Percentiles rank a stretch among this genome's conserved stretches.
Evolutionary conservation across 2,888 invertebrate species (phyloP).

Genomic region (Gibbula magus): DNA sequence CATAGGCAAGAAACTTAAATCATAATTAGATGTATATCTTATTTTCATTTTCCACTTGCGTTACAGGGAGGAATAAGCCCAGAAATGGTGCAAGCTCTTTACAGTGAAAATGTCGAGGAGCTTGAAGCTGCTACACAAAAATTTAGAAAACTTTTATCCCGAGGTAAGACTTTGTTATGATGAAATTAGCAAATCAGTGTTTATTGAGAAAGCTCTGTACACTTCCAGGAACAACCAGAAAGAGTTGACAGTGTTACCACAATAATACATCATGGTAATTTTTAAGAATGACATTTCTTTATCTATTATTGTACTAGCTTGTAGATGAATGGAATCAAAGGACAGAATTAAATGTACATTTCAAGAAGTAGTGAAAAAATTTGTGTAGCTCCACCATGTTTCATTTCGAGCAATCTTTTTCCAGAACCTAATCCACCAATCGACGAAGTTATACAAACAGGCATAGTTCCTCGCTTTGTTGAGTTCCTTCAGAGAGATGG

Average conservation of each 20-base stretch:
- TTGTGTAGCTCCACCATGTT: no score
- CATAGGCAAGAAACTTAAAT: no score
- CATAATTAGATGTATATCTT: neutral
- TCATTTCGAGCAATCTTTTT: constrained; percentile 27
- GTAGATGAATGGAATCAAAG: no score
- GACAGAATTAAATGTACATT: no score
- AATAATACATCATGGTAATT: no score
- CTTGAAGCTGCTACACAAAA: constrained; percentile 92
- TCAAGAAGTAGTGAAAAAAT: no score
- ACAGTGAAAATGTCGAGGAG: constrained; percentile 78
- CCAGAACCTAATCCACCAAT: constrained; percentile 96
- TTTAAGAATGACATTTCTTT: no score
- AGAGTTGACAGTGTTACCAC: no score
- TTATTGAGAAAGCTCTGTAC: no score
- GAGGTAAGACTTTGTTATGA: constrained; percentile 73
- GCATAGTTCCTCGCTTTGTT: constrained; percentile 95
- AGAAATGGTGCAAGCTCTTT: constrained; percentile 89
- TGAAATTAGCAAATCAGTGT: no score
- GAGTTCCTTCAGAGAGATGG: constrained; percentile 88
- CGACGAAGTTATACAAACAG: constrained; percentile 95
- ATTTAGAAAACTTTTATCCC: constrained; percentile 92
- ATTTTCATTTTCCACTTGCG: neutral
- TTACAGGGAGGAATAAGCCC: constrained; percentile 79
- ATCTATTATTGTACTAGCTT: no score
- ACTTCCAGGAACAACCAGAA: no score